Evolutionary conservation across 2,113 vertebrate species (phyloP).

Genomic region (Thunnus maccoyii): DNA sequence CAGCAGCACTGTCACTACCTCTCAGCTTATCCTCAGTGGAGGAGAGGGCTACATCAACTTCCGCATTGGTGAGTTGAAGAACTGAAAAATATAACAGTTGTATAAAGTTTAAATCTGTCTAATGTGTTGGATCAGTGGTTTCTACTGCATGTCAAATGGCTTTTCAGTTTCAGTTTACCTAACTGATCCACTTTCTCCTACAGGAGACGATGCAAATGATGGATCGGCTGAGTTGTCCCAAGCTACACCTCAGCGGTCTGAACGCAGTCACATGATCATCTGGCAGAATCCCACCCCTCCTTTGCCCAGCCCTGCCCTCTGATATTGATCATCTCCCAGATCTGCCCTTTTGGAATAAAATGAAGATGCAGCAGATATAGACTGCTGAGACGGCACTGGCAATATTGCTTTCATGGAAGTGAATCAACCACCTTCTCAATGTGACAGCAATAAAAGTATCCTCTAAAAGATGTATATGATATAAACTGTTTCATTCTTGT

Average conservation of each 20-base stretch:
- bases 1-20: constrained; percentile 66
- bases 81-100: not conserved
- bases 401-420: constrained; percentile 20
- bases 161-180: not conserved
- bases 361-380: not conserved
- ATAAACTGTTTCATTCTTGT: constrained; percentile 16
- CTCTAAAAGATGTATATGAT: constrained; percentile 11
- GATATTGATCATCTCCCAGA: constrained; percentile 36
- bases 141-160: not conserved
- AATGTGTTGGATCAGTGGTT: not conserved
- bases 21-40: constrained; percentile 87
- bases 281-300: constrained; percentile 78
- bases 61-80: constrained; percentile 84
- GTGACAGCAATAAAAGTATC: constrained; percentile 32
- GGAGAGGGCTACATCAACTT: constrained; percentile 91
- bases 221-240: constrained; percentile 70
- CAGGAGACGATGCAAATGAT: constrained; percentile 85
- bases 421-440: not conserved
- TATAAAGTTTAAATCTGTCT: not conserved
- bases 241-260: constrained; percentile 77
- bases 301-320: constrained; percentile 78
- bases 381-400: not conserved
- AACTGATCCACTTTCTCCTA: constrained; percentile 5
- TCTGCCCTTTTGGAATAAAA: not conserved
- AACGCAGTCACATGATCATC: constrained; percentile 88